A percentile compares a stretch with the other conserved stretches of the same genome.
These are phyloP conservation scores for Barnardius zonarius DNA, from an alignment of 2,113 vertebrate species.

Conservation along the genomic window DNA sequence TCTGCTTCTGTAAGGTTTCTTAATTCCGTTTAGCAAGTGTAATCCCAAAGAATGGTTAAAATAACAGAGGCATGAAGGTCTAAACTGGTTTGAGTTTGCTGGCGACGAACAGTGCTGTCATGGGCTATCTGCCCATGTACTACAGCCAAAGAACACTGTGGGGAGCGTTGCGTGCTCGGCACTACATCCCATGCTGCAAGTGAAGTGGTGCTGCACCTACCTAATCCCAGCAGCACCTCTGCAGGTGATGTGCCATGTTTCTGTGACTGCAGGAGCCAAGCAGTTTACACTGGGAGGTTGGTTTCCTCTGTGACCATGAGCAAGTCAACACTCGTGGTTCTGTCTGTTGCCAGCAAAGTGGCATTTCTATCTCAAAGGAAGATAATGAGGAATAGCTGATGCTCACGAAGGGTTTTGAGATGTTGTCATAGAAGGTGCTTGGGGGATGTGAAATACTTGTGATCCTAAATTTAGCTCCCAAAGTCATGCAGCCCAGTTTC, in stretches of 20 bases:
- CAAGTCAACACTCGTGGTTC: background rate
- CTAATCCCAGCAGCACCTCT: background rate
- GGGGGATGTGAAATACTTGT: slow-evolving; percentile 3
- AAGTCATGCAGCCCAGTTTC: slow-evolving; percentile 19
- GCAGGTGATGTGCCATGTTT: background rate
- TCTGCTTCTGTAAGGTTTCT: background rate
- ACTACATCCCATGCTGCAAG: background rate
- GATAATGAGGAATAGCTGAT: background rate
- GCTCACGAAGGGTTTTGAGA: background rate
- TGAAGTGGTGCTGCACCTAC: background rate
- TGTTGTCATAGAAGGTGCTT: slow-evolving; percentile 27
- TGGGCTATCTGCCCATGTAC: background rate
- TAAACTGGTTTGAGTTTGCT: background rate
- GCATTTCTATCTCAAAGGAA: background rate
- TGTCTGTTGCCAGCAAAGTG: background rate
- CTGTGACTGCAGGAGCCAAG: background rate
- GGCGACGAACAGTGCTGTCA: accelerated
- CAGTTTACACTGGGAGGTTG: background rate
- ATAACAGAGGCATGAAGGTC: background rate
- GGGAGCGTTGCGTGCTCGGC: background rate
- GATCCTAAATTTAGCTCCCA: slow-evolving; percentile 47
- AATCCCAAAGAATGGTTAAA: background rate
- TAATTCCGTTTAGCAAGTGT: background rate
- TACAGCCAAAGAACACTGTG: accelerated
- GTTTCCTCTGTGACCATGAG: background rate